Conservation (phyloP, 2,113 vertebrate genomes). For the Hyperoodon ampullatus region DNA sequence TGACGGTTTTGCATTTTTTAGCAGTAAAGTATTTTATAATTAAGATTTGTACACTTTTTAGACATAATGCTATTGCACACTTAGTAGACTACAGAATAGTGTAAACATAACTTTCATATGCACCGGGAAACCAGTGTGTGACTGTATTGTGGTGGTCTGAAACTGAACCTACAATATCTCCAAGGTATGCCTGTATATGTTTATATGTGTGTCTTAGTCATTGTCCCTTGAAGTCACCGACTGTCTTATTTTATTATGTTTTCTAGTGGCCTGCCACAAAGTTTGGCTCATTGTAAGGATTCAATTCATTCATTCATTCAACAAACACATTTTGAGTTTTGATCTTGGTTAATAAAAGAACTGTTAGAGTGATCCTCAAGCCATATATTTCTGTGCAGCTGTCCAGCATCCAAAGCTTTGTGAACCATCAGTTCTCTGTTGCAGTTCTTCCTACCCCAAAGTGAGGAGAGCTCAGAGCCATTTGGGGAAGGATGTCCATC, state of each 20-base stretch:
- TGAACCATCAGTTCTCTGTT: neutral
- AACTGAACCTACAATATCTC: neutral
- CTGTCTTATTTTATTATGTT: neutral
- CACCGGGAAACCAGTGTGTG: neutral
- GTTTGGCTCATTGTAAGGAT: neutral
- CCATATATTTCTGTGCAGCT: neutral
- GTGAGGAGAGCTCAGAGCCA: neutral
- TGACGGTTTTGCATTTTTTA: neutral
- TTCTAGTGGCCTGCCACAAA: neutral
- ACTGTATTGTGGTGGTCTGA: neutral
- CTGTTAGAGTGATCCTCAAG: neutral
- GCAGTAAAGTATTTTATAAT: neutral
- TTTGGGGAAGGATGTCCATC: neutral
- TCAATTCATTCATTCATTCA: neutral
- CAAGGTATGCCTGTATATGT: rapidly evolving
- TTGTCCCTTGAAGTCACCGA: neutral
- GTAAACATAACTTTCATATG: neutral
- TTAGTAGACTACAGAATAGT: neutral
- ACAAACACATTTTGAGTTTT: neutral
- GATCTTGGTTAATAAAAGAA: neutral
- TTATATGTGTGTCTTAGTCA: neutral
- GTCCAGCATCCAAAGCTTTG: neutral
- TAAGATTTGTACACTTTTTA: neutral
- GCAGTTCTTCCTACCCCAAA: neutral
- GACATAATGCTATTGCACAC: neutral